Conservation (phyloP, 2,113 vertebrate genomes). For the Crotalus viridis region DNA sequence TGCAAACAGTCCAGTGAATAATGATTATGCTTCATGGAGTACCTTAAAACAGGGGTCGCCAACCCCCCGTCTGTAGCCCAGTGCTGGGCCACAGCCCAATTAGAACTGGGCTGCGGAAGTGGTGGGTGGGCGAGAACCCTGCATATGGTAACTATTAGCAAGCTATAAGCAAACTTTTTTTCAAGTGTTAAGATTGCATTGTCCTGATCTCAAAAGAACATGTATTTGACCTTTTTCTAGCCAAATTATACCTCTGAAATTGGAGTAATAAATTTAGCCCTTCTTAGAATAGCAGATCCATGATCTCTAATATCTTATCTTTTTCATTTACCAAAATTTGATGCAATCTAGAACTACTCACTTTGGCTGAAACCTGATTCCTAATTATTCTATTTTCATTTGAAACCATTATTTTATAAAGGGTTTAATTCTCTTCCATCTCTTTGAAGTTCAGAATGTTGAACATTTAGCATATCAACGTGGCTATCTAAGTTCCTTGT, state of each 20-base stretch:
- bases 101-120: no score
- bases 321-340: neutral
- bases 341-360: neutral
- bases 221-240: neutral
- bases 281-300: neutral
- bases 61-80: no score
- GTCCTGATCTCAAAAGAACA: neutral
- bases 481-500: neutral
- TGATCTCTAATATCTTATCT: neutral
- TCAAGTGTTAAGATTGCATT: neutral
- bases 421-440: neutral
- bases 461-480: neutral
- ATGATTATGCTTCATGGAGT: no score
- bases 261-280: neutral
- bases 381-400: neutral
- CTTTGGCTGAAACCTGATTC: neutral
- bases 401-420: neutral
- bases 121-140: neutral
- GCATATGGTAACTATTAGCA: neutral
- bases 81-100: no score
- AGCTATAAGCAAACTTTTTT: neutral
- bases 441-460: neutral
- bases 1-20: neutral
- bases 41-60: no score
- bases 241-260: neutral